These are phyloP conservation scores for Xiphias gladius DNA, from an alignment of 2,113 vertebrate species.

Conservation along the genomic window DNA sequence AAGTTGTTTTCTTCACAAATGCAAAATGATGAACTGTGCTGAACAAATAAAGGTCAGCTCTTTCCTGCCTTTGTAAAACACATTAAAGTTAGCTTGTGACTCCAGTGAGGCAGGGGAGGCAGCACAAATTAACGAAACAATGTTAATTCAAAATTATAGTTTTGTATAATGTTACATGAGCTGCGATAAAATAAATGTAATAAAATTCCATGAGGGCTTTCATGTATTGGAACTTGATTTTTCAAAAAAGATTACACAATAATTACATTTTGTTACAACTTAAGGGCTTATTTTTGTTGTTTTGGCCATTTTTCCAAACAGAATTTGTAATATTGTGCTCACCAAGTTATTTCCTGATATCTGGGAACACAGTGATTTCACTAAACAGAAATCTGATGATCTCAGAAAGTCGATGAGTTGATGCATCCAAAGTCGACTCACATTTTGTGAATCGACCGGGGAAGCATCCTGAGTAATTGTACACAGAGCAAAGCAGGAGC, in stretches of 20 bases:
- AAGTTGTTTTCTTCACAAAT: neutral
- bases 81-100: neutral
- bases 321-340: neutral
- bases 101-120: neutral
- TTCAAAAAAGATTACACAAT: too few relatives aligned
- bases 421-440: too few relatives aligned
- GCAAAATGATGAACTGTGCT: neutral
- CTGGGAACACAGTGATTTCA: neutral
- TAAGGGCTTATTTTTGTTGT: neutral
- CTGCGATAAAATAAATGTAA: too few relatives aligned
- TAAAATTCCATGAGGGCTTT: too few relatives aligned
- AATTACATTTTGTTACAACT: neutral
- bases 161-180: neutral
- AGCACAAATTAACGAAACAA: neutral
- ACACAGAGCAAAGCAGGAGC: too few relatives aligned
- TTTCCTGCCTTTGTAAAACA: conserved; percentile 7
- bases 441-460: too few relatives aligned
- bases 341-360: neutral
- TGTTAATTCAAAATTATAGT: neutral
- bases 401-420: too few relatives aligned
- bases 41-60: conserved; percentile 5
- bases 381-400: too few relatives aligned
- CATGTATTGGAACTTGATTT: too few relatives aligned
- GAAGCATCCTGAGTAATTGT: too few relatives aligned
- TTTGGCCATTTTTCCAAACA: neutral